Evolutionary conservation across 2,797 vertebrate species (phyloP).

Genomic region (Tapirus indicus): DNA sequence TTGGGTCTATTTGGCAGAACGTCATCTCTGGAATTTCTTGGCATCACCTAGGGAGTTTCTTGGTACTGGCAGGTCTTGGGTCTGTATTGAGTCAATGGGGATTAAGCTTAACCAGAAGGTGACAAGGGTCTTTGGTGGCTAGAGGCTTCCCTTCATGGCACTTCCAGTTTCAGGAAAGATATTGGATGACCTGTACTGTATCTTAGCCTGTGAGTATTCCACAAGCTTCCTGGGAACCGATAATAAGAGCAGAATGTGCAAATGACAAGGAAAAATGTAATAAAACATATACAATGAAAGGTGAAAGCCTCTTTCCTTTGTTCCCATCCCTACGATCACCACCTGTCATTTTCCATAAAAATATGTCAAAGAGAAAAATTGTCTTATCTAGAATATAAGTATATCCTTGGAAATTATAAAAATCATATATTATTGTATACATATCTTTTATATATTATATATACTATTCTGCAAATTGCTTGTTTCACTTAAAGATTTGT

Average conservation of each 20-base stretch:
- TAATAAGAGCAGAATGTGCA: neutral
- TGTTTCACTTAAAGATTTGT: neutral
- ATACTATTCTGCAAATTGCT: neutral
- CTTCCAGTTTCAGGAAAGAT: neutral
- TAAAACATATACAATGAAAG: neutral
- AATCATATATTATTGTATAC: neutral
- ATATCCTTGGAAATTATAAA: neutral
- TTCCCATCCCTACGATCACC: neutral
- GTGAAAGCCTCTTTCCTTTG: neutral
- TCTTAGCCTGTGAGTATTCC: neutral
- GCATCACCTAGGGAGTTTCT: neutral
- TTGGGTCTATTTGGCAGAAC: neutral
- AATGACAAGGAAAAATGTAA: neutral
- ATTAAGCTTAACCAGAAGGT: neutral
- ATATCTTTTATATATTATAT: neutral
- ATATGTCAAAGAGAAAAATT: neutral
- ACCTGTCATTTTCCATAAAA: neutral
- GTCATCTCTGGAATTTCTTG: neutral
- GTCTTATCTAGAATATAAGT: neutral
- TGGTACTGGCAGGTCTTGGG: neutral
- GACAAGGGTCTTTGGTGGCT: neutral
- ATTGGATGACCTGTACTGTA: accelerated
- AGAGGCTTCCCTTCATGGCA: neutral
- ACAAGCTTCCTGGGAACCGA: neutral
- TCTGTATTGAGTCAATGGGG: conserved; percentile 5